phyloP scores from a whole-genome alignment of 2,797 vertebrate genomes.

The Antrozous pallidus region DNA sequence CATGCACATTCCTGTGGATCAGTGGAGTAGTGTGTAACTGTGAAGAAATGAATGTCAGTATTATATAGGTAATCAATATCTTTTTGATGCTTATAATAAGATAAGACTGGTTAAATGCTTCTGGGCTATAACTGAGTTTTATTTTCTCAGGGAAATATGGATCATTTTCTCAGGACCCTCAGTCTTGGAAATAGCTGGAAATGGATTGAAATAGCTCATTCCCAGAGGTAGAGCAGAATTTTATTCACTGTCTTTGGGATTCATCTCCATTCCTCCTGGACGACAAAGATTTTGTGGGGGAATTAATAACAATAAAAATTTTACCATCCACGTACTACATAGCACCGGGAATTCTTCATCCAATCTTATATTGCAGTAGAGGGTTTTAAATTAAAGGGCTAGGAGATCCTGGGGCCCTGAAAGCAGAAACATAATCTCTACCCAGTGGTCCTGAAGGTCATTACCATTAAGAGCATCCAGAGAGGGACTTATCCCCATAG shows the following conservation, averaged over 20 bases:
- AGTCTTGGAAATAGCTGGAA: not conserved
- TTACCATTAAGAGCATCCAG: not conserved
- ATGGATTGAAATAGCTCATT: not conserved
- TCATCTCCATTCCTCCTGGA: not conserved
- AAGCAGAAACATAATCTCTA: not conserved
- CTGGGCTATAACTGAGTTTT: not conserved
- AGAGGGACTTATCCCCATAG: not conserved
- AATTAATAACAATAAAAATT: not conserved
- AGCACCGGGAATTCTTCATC: not conserved
- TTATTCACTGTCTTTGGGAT: not conserved
- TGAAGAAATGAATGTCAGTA: not conserved
- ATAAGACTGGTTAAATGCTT: not conserved
- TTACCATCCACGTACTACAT: not conserved
- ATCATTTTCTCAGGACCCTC: not conserved
- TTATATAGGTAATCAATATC: not conserved
- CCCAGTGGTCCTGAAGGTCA: not conserved
- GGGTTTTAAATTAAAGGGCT: not conserved
- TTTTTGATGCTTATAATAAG: not conserved
- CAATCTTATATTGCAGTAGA: not conserved
- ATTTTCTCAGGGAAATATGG: not conserved
- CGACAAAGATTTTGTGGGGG: not conserved
- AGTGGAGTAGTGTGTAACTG: not conserved
- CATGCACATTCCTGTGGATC: not conserved
- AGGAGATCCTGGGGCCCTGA: not conserved
- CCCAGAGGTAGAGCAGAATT: not conserved